Evolutionary conservation across 2,888 invertebrate species (phyloP).

Genomic region (Nemoura dubitans): DNA sequence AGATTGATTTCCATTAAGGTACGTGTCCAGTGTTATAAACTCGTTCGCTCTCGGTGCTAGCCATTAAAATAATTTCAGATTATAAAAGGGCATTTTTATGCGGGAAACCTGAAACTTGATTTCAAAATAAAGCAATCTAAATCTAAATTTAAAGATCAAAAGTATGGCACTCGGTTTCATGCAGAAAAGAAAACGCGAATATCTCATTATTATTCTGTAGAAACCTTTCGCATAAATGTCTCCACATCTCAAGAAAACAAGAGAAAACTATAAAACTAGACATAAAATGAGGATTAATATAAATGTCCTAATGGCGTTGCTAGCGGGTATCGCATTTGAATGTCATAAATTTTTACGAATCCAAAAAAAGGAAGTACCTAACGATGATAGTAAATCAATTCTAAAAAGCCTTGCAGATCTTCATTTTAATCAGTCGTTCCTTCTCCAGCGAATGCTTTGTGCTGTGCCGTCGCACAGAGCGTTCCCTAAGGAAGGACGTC

Average conservation of each 20-base stretch:
- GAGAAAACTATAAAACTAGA: neutral
- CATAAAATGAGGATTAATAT: neutral
- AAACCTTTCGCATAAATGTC: neutral
- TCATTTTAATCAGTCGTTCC: neutral
- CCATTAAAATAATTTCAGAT: neutral
- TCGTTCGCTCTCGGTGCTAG: neutral
- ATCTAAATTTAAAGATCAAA: neutral
- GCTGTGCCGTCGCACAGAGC: neutral
- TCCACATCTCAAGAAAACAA: neutral
- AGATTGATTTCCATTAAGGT: conserved; percentile 26
- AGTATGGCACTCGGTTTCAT: neutral
- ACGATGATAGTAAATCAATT: neutral
- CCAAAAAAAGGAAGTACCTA: neutral
- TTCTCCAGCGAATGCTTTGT: neutral
- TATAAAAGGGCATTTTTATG: neutral
- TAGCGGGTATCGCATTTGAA: neutral
- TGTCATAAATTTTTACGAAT: neutral
- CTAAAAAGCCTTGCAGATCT: neutral
- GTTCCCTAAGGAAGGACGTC: conserved; percentile 9
- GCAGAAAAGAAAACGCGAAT: neutral
- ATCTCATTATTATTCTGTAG: neutral
- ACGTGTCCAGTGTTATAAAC: conserved; percentile 33
- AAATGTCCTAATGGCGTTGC: neutral
- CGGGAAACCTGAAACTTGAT: neutral
- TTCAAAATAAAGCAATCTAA: neutral